Base-by-base conservation (phyloP, 53 echinoderm and acorn worm genomes). In the Patiria pectinifera region DNA sequence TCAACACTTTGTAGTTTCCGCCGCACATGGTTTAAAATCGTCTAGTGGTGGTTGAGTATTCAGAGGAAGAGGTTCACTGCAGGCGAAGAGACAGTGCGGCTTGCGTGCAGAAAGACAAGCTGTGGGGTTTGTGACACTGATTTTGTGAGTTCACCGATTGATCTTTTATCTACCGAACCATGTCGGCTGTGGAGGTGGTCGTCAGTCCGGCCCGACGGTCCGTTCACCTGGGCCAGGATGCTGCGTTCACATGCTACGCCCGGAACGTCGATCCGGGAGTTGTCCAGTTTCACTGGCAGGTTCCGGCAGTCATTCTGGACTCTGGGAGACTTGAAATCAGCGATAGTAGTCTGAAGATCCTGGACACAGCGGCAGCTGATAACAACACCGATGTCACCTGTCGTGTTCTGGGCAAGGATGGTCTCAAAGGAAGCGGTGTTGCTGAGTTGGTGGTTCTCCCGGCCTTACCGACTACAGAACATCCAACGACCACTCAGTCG, bases 341-440 rank as follows among this genome's bases (percentile, higher is more conserved):
- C 22, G 63, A 66, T 16, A 69, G 62, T 12, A 63, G 15, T 43
- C 66, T 90, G 69, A 80, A 21, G 69, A 81, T 90, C 46, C 1
- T 90, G 80, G 69, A 90, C 46, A 90, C 90, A 23, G 5, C n/a
- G 10, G 69, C 26, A 45, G 70, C 81, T n/a, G 90, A 90, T 23
- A 90, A 90, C 80, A 63, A 90, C 90, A 90, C 90, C 90, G 90
- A 90, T 5, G 45, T 90, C 23, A 80, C 45, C 6, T 90, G 90
- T 47, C 12, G 62, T 6, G 69, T 48, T 22, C 49, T 4, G 62
- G 81, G 47, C 62, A 90, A 11, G 46, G 22, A 5, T 70, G 21
- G 3, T 6, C 6, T 66, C 14, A 11, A 48, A 47, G 81, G 90
- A 11, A 63, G 13, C 62, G 84, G 44, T 24, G 23, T 62, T 62